phyloP scores from a whole-genome alignment of 2,797 vertebrate species.

The Lagocephalus sceleratus region DNA sequence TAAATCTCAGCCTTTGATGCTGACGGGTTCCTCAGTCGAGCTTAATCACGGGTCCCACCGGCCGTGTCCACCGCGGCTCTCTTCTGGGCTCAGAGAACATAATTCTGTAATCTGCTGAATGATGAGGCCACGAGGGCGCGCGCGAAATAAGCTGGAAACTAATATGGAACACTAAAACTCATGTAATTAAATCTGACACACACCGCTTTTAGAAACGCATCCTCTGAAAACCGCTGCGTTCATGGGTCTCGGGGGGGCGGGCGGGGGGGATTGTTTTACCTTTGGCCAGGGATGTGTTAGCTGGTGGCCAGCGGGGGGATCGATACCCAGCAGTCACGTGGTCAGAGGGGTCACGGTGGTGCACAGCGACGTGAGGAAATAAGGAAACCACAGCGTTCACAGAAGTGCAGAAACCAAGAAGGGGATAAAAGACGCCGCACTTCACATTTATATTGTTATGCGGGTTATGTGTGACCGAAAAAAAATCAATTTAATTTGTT shows the following conservation, averaged over 20 bases:
- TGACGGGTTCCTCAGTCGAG: slow-evolving; percentile 53
- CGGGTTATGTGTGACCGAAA: slow-evolving; percentile 8
- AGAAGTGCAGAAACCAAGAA: neutral
- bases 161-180: slow-evolving; percentile 53
- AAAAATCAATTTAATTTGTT: slow-evolving; percentile 5
- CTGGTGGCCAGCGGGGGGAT: slow-evolving; percentile 31
- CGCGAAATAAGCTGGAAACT: slow-evolving; percentile 61
- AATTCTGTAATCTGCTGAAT: slow-evolving; percentile 68
- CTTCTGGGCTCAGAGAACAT: slow-evolving; percentile 46
- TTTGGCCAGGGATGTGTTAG: slow-evolving; percentile 21
- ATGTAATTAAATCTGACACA: slow-evolving; percentile 66
- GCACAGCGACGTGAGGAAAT: slow-evolving; percentile 4
- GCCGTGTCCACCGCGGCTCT: slow-evolving; percentile 51
- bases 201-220: slow-evolving; percentile 41
- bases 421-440: too few species aligned
- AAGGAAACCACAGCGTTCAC: neutral
- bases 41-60: slow-evolving; percentile 58
- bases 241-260: slow-evolving; percentile 4
- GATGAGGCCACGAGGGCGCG: slow-evolving; percentile 64
- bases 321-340: slow-evolving; percentile 13
- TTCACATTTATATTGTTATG: slow-evolving; percentile 2
- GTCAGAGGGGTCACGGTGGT: slow-evolving; percentile 14
- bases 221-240: slow-evolving; percentile 38
- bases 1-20: slow-evolving; percentile 55
- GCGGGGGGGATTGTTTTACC: slow-evolving; percentile 26